A percentile compares a stretch with the other conserved stretches of the same genome.
These are phyloP conservation scores for Bufo bufo DNA, from an alignment of 2,113 vertebrate species.

Conservation along the genomic window DNA sequence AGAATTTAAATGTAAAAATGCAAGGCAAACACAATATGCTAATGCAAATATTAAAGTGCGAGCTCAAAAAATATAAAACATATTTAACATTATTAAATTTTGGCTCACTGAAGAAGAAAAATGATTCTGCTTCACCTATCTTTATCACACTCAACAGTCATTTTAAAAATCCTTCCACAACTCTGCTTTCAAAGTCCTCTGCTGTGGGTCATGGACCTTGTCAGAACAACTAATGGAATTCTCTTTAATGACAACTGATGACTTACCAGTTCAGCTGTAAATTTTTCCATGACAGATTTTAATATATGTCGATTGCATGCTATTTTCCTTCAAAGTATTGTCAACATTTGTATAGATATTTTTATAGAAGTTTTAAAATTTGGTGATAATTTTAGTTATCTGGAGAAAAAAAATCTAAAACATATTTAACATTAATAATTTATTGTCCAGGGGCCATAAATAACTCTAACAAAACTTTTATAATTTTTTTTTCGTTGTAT, in stretches of 20 bases:
- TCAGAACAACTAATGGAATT: slow-evolving; percentile 51
- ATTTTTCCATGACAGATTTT: slow-evolving; percentile 25
- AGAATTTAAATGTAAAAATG: slow-evolving; percentile 32
- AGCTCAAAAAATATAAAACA: not conserved
- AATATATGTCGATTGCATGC: not conserved
- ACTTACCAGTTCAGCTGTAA: slow-evolving; percentile 42
- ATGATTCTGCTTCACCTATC: slow-evolving; percentile 22
- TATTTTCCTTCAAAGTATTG: not conserved
- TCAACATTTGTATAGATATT: not conserved
- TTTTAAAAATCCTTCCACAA: slow-evolving; percentile 47
- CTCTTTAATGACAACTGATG: slow-evolving; percentile 45
- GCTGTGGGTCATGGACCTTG: slow-evolving; percentile 51
- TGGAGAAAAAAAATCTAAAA: not conserved
- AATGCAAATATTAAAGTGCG: slow-evolving; percentile 28
- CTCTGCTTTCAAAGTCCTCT: slow-evolving; percentile 43
- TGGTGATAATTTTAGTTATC: not conserved
- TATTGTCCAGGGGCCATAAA: not conserved
- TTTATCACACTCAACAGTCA: slow-evolving; percentile 29
- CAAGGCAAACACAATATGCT: slow-evolving; percentile 24
- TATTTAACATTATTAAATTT: slow-evolving; percentile 28
- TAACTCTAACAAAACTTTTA: not conserved
- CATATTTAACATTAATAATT: not conserved
- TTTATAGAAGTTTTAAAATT: not conserved
- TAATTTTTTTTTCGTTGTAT: not conserved
- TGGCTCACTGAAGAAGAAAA: slow-evolving; percentile 32